Evolutionary conservation across 35 echinoderm and acorn worm species (phyloP).

Genomic region (Hemicentrotus pulcherrimus): DNA sequence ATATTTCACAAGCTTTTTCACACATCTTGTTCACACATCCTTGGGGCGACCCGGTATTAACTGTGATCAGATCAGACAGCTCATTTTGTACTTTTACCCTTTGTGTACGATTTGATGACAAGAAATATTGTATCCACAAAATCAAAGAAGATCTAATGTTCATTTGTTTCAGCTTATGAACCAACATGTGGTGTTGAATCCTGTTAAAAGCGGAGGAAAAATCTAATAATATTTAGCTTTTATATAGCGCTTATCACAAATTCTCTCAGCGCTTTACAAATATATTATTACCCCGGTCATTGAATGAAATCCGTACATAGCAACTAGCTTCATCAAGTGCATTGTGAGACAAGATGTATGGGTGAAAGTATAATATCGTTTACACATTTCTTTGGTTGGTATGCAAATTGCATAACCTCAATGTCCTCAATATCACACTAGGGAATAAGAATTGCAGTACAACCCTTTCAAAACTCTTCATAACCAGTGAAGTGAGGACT

Average conservation of each 20-base stretch:
- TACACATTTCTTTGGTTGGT: not conserved
- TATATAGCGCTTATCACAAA: too few species aligned
- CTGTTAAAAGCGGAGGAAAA: not conserved
- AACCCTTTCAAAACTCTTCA: too few species aligned
- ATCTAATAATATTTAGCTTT: too few species aligned
- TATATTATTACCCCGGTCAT: too few species aligned
- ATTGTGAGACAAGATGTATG: not conserved
- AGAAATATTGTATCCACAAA: not conserved
- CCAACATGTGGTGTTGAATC: not conserved
- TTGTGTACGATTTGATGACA: not conserved
- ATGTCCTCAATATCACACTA: not conserved
- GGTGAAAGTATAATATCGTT: not conserved
- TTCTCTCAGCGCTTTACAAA: too few species aligned
- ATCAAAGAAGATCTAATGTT: slow-evolving; percentile 4
- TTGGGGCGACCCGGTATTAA: not conserved
- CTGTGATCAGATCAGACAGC: not conserved
- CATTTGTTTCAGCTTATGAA: slow-evolving; percentile 3
- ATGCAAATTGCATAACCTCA: slow-evolving; percentile 32
- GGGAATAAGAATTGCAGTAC: too few species aligned
- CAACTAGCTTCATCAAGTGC: not conserved
- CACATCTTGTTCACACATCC: too few species aligned
- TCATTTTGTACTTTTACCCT: not conserved
- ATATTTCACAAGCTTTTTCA: not conserved
- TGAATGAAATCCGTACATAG: not conserved
- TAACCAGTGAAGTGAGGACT: too few species aligned